Conservation (phyloP, 1,140 invertebrate genomes). For the Nasonia vitripennis region DNA sequence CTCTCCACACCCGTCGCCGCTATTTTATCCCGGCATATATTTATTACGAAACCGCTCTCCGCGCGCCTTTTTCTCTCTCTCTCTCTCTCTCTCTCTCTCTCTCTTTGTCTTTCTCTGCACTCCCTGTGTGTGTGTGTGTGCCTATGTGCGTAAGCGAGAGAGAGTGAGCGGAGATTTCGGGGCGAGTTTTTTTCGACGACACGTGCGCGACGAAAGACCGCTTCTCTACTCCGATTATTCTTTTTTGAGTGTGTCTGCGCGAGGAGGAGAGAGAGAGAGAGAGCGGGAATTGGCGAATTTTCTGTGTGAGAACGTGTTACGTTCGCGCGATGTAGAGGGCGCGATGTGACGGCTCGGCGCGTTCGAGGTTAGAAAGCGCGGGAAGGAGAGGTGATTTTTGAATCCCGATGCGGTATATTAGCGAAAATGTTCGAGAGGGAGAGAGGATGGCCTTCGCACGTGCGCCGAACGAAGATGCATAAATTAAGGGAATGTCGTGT, state of each 20-base stretch:
- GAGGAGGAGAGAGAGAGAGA: background rate
- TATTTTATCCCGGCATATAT: conserved; percentile 71
- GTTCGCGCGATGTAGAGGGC: background rate
- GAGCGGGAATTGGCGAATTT: background rate
- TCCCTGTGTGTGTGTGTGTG: background rate
- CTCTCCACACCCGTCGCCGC: conserved; percentile 55
- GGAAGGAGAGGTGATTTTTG: background rate
- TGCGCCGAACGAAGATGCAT: background rate
- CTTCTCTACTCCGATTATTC: background rate
- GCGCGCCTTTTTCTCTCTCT: background rate
- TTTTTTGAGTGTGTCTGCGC: background rate
- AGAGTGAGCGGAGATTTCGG: background rate
- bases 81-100: background rate
- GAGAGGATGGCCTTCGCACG: background rate
- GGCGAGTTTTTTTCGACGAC: background rate
- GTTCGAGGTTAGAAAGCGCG: background rate
- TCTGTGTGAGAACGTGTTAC: background rate
- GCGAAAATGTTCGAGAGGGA: background rate
- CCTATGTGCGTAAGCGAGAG: background rate
- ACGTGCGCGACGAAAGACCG: background rate
- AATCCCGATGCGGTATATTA: background rate
- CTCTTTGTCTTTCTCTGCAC: background rate
- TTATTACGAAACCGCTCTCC: conserved; percentile 67
- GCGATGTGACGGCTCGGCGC: background rate
- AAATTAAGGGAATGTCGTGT: background rate